phyloP scores from a whole-genome alignment of 1,140 invertebrate species.

The Aradophagus sp. region DNA sequence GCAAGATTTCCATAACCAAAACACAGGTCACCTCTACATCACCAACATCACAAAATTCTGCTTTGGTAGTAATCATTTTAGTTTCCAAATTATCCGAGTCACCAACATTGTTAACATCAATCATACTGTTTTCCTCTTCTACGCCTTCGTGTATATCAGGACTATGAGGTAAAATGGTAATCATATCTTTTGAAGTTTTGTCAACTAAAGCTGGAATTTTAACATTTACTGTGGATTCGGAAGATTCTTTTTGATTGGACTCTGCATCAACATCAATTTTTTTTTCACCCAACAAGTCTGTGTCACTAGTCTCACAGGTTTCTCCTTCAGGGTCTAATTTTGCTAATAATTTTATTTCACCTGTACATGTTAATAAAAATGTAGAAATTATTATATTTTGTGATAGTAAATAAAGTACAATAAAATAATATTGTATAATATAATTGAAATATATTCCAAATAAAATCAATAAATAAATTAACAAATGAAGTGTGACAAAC shows the following conservation, averaged over 20 bases:
- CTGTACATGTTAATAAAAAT: conserved; percentile 28
- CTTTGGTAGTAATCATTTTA: conserved; percentile 63
- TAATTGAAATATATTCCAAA: no score
- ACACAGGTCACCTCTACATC: conserved; percentile 23
- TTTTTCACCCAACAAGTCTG: no score
- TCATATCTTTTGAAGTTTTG: conserved; percentile 59
- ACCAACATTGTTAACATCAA: conserved; percentile 59
- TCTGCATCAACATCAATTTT: no score
- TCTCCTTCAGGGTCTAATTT: conserved; percentile 56
- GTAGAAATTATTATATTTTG: background rate
- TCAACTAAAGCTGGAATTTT: conserved; percentile 55
- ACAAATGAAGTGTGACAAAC: conserved; percentile 42
- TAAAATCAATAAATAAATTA: no score
- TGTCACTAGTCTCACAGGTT: no score
- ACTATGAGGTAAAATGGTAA: conserved; percentile 60
- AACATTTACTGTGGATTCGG: conserved; percentile 58
- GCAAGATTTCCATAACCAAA: no score
- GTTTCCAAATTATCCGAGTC: conserved; percentile 58
- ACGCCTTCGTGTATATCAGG: conserved; percentile 47
- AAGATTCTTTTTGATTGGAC: conserved; percentile 4
- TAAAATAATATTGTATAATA: no score
- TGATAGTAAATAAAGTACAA: background rate
- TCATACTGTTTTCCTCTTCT: conserved; percentile 45
- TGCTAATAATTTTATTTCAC: conserved; percentile 66
- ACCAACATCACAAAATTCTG: conserved; percentile 61